Conservation (phyloP, 2,797 vertebrate genomes). For the Yasuhikotakia modesta region DNA sequence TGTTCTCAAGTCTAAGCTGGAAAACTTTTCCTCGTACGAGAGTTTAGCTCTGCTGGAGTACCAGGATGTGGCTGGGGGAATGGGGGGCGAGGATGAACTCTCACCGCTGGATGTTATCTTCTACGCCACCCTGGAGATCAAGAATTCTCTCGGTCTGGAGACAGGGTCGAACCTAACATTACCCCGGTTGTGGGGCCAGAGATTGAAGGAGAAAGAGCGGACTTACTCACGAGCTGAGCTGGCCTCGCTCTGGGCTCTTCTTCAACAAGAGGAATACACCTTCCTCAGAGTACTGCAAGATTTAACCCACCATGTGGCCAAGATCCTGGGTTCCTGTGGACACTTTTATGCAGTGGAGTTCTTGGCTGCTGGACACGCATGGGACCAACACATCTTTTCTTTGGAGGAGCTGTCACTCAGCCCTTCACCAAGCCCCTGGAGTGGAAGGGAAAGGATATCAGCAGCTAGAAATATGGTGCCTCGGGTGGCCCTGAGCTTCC, state of each 20-base stretch:
- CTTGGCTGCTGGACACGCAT: constrained; percentile 88
- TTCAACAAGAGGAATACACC: constrained; percentile 94
- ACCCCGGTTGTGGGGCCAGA: constrained; percentile 78
- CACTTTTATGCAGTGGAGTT: constrained; percentile 95
- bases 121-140: constrained; percentile 88
- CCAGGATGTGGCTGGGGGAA: constrained; percentile 66
- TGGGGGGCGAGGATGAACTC: constrained; percentile 68
- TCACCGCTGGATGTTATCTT: constrained; percentile 86
- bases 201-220: constrained; percentile 69
- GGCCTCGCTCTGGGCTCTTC: constrained; percentile 90
- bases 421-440: constrained; percentile 13
- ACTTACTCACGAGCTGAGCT: constrained; percentile 82
- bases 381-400: constrained; percentile 89
- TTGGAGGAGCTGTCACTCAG: constrained; percentile 71
- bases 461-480: constrained; percentile 74
- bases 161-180: constrained; percentile 71
- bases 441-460: constrained; percentile 54
- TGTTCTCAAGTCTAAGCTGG: constrained; percentile 91
- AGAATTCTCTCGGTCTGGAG: constrained; percentile 85
- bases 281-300: constrained; percentile 90
- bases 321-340: constrained; percentile 91
- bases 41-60: constrained; percentile 80
- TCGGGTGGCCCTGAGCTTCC: constrained; percentile 90
- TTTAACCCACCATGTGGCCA: constrained; percentile 86
- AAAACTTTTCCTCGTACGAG: constrained; percentile 89